Base-by-base conservation (phyloP, 2,797 vertebrate genomes). In the Okamejei kenojei region DNA sequence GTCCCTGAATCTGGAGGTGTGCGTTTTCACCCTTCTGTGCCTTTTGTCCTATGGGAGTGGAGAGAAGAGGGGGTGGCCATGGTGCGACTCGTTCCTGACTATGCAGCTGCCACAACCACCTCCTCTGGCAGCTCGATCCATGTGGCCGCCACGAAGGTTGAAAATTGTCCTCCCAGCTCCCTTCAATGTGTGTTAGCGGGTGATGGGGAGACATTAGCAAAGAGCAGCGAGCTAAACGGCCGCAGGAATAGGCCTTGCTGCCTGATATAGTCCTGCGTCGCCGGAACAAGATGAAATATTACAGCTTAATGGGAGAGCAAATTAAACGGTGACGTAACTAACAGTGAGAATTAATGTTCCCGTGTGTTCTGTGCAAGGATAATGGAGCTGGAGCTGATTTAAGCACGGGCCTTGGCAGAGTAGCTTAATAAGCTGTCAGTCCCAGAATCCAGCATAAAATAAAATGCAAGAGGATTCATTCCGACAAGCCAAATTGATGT, bases 251-350 rank as follows among this genome's bases (percentile, higher is more conserved):
- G 71, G 38, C 71, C 45, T 29, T 38, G 10, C 54, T 92, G 90
- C 90, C 73, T 74, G 71, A 35, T 92, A 54, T 11, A 74, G 54
- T 45, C 26, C 71, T 76, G 32, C 38, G 58, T 76, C 73, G 21
- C 90, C 15, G 21, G 7, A 76, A 92, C 29, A 76, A 92, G 38
- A 32, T 74, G 35, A 73, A 74, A 92, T 92, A 38, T 74, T 73
- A 74, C 13, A 92, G 54, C 90, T 92, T 76, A 76, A 92, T 92
- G 71, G 90, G 38, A 26, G 35, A 58, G 1, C 10, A 73, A 92
- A 92, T 76, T 92, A 76, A 92, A 92, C 13, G 74, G 61, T 92
- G 90, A 92, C 26, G 68, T 92, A 88, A 45, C 90, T 92, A 92
- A 76, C 71, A 54, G 68, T 91, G 26, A 74, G 90, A 92, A 92